Evolutionary conservation across 2,888 invertebrate genomes (phyloP), one percentile per base, ranked within the genome.

Genomic region (Phyto melanocephala): DNA sequence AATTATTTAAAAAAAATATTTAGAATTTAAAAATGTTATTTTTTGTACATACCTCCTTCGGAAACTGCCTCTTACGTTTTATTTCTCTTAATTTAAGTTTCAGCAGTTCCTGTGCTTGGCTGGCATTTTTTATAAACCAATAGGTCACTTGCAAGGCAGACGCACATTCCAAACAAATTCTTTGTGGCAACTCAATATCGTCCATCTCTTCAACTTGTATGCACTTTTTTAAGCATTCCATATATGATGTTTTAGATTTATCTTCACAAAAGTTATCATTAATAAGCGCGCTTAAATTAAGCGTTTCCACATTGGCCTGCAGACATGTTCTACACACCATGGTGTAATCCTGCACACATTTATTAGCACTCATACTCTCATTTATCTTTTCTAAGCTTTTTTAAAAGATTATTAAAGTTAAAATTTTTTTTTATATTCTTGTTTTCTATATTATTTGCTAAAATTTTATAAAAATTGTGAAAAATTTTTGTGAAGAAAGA

Each of bases 311-410:
- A 71, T 88, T 87, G 3, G 87, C 86, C 72, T 87, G 87, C 11
- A 89, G 84, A 79, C 89, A 89, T 75, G 90, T 90, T 56, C 89
- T 87, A 85, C 89, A 89, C 40, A 86, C 82, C 68, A 86, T 84
- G 58, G 87, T 87, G 65, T 86, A 89, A 81, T 89, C 85, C 72
- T 67, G 58, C 37, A 54, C 22, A 11, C 24, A 54, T 50, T 45
- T 75, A 1, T 71, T 80, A 20, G 54, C 76, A 2, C 45, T 68
- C 84, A 85, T 85, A 5, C 65, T 84, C 22, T 22, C 52, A 67
- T 58, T 42, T 7, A 60, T 11, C 1, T 28, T 28, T 68, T 68
- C 7, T 17, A 10, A 11, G 35, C n/a, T 33, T 24, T 40, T 10
- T 45, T 24, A 17, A 22, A 20, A 3, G 47, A 22, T 10, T n/a